Evolutionary conservation across 2,113 vertebrate genomes (phyloP).

Genomic region (Todiramphus saurophagus): DNA sequence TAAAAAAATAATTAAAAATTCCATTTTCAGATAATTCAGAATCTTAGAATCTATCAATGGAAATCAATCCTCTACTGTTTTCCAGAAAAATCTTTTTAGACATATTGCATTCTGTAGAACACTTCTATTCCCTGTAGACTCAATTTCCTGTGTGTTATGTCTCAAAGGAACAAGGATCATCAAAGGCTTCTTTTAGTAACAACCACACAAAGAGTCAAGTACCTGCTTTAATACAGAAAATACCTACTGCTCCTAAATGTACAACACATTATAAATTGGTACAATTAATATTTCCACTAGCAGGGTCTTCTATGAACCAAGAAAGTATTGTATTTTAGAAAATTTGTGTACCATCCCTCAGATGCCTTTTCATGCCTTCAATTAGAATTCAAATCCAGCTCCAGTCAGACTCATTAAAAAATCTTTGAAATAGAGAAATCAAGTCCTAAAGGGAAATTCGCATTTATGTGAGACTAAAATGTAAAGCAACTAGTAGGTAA

Average conservation of each 20-base stretch:
- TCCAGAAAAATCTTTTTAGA: not conserved
- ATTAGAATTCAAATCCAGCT: not conserved
- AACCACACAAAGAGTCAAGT: not conserved
- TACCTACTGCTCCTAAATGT: not conserved
- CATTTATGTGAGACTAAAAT: constrained; percentile 3
- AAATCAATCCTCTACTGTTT: not conserved
- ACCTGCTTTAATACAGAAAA: not conserved
- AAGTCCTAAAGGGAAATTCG: not conserved
- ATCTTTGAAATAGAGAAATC: not conserved
- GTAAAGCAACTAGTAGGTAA: not conserved
- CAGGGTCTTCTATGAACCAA: not conserved
- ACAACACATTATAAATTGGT: not conserved
- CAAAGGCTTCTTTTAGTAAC: not conserved
- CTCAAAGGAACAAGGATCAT: not conserved
- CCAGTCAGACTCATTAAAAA: not conserved
- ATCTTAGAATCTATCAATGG: not conserved
- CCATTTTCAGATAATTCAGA: not conserved
- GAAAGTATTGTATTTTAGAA: not conserved
- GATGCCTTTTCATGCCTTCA: not conserved
- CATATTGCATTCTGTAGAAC: not conserved
- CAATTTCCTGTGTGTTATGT: not conserved
- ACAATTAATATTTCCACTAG: not conserved
- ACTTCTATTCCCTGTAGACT: not conserved
- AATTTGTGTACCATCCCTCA: not conserved
- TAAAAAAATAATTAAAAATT: too few relatives aligned